Percentiles rank a stretch among this genome's conserved stretches.
Evolutionary conservation across 2,113 vertebrate species (phyloP).

Genomic region (Hemibagrus wyckioides): DNA sequence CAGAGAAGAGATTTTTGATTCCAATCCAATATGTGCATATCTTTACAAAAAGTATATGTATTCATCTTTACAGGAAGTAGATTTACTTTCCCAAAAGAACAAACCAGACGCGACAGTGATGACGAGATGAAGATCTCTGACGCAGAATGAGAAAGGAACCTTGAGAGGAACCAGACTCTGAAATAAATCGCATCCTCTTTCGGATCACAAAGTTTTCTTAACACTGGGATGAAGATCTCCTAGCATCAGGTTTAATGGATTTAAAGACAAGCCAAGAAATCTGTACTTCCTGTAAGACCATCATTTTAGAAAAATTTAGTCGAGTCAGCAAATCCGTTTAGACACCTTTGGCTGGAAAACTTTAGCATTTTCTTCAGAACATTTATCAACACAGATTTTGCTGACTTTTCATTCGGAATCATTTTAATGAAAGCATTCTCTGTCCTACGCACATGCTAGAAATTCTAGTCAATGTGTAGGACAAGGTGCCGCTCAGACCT

Average conservation of each 20-base stretch:
- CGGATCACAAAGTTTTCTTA: not conserved
- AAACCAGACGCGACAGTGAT: not conserved
- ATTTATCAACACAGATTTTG: not conserved
- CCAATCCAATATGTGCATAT: not conserved
- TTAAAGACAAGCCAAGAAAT: not conserved
- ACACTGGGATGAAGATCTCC: not conserved
- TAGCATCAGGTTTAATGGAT: not conserved
- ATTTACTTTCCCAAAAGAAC: not conserved
- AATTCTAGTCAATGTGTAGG: not conserved
- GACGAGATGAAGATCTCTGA: not conserved
- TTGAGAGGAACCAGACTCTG: not conserved
- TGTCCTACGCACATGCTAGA: not conserved
- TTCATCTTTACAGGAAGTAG: not conserved
- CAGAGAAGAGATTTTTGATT: not conserved
- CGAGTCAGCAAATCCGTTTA: not conserved
- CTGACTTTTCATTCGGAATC: not conserved
- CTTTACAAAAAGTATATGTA: not conserved
- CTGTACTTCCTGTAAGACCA: not conserved
- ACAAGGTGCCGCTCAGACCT: not conserved
- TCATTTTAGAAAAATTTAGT: not conserved
- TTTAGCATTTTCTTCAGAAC: not conserved
- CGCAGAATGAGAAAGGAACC: not conserved
- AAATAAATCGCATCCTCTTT: not conserved
- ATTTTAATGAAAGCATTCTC: not conserved
- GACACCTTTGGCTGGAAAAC: not conserved